These are phyloP conservation scores for Athetis lepigone DNA, from an alignment of 2,888 invertebrate species.

Conservation along the genomic window DNA sequence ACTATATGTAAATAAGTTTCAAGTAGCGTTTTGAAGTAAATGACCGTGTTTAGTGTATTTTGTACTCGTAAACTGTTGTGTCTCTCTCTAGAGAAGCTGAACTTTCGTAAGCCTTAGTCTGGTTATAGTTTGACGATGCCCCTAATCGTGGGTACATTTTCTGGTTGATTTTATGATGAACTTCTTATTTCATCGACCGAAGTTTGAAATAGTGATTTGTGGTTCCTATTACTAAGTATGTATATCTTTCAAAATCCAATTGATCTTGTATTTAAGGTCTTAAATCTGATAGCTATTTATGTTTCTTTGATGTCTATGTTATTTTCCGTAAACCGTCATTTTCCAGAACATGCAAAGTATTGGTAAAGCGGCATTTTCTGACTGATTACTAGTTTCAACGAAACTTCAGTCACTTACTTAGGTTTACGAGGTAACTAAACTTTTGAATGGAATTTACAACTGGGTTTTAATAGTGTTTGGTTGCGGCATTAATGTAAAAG, in stretches of 20 bases:
- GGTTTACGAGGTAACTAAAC: slow-evolving; percentile 49
- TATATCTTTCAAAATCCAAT: no score
- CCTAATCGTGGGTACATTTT: not conserved
- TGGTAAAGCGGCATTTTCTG: slow-evolving; percentile 26
- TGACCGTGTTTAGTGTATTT: slow-evolving; percentile 17
- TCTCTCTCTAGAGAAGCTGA: not conserved
- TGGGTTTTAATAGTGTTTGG: slow-evolving; percentile 54
- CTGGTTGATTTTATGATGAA: no score
- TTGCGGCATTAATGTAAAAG: slow-evolving; percentile 36
- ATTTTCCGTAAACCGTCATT: not conserved
- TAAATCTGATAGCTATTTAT: no score
- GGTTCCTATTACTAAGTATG: not conserved
- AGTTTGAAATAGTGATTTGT: no score
- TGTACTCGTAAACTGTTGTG: slow-evolving; percentile 11
- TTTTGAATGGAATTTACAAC: slow-evolving; percentile 39
- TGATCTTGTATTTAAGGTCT: not conserved
- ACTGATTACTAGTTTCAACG: slow-evolving; percentile 41
- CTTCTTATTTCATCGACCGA: no score
- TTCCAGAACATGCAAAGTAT: slow-evolving; percentile 6
- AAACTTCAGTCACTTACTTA: slow-evolving; percentile 37
- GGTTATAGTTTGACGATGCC: not conserved
- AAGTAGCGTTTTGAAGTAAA: slow-evolving; percentile 27
- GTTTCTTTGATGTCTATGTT: no score
- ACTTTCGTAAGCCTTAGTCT: not conserved
- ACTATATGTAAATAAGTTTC: slow-evolving; percentile 28